Percentiles rank a stretch among this genome's conserved stretches.
Conservation (phyloP, 2,113 vertebrate species). For the Catagonus wagneri region DNA sequence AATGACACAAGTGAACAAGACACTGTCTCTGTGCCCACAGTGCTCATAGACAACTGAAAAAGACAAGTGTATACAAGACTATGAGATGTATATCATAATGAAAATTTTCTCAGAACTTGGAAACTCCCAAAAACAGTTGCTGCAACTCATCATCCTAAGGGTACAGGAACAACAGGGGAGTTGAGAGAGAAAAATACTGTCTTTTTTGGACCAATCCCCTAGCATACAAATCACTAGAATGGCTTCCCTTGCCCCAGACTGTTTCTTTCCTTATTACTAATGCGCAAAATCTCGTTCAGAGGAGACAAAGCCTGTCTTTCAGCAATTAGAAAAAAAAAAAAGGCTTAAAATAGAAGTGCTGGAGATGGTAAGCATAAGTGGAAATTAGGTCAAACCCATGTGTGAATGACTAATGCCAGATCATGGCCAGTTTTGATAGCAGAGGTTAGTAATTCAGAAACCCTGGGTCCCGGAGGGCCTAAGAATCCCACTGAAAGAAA, state of each 20-base stretch:
- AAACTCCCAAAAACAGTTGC: background rate
- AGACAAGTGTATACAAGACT: background rate
- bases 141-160: background rate
- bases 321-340: constrained; percentile 70
- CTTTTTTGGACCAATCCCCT: background rate
- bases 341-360: constrained; percentile 60
- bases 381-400: constrained; percentile 44
- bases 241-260: background rate
- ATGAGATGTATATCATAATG: background rate
- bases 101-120: constrained; percentile 45
- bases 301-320: constrained; percentile 65
- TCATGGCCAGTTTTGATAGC: background rate
- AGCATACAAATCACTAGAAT: constrained; percentile 45
- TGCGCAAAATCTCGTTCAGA: constrained; percentile 38
- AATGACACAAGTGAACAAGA: background rate
- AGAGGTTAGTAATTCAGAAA: constrained; percentile 45
- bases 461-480: background rate
- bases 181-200: background rate
- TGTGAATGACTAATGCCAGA: constrained; percentile 37
- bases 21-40: background rate
- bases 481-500: constrained; percentile 15
- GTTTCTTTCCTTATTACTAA: constrained; percentile 58
- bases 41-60: background rate
- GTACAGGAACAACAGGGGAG: background rate
- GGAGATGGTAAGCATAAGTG: background rate